Conservation (phyloP, 53 echinoderm and acorn worm genomes). For the Henricia sp. region DNA sequence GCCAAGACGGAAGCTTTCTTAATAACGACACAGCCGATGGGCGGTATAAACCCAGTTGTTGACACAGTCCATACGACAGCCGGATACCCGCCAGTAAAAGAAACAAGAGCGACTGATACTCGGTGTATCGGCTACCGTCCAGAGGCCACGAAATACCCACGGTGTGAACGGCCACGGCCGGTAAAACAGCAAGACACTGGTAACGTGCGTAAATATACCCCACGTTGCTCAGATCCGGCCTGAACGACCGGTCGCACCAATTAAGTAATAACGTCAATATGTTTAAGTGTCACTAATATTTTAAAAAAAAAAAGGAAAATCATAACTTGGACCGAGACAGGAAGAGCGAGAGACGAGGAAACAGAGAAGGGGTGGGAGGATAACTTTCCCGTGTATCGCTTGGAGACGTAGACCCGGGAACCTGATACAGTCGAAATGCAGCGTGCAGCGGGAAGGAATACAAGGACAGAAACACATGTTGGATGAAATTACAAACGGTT, state of each 20-base stretch:
- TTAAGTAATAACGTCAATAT: slow-evolving; percentile 28
- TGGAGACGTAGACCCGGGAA: slow-evolving; percentile 1
- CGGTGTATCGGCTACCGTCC: not conserved
- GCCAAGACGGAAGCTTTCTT: not conserved
- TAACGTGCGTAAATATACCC: too few species aligned
- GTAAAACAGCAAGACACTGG: too few species aligned
- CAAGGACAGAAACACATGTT: not conserved
- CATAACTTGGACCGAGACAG: not conserved
- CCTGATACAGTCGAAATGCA: slow-evolving; percentile 16
- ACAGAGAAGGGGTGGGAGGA: not conserved
- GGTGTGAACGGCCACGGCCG: not conserved
- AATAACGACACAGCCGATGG: slow-evolving; percentile 19
- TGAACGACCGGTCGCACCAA: slow-evolving; percentile 19
- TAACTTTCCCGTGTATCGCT: slow-evolving; percentile 2
- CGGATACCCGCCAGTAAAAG: slow-evolving; percentile 18
- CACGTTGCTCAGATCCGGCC: not conserved
- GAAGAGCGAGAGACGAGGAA: not conserved
- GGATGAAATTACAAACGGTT: slow-evolving; percentile 41
- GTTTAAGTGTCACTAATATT: slow-evolving; percentile 23
- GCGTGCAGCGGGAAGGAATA: not conserved
- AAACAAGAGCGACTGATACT: slow-evolving; percentile 6
- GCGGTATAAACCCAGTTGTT: slow-evolving; percentile 9
- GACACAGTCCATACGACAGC: slow-evolving; percentile 13
- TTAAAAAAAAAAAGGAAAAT: slow-evolving; percentile 37
- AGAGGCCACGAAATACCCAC: not conserved